phyloP scores from a whole-genome alignment of 64 coral and sea anemone species.

The Montipora cactus region DNA sequence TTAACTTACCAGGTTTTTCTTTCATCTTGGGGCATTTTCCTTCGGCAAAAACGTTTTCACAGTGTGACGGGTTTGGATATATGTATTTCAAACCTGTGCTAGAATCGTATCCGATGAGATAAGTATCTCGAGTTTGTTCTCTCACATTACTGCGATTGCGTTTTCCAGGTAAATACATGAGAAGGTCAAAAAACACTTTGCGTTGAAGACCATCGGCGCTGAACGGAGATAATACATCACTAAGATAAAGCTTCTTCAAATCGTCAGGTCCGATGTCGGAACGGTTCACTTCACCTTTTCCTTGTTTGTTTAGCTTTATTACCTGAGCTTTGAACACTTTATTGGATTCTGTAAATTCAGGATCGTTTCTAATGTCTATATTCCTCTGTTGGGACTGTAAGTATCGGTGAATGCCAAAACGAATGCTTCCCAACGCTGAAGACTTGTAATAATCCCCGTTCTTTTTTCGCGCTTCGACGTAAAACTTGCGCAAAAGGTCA shows the following conservation, averaged over 20 bases:
- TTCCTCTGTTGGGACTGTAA: conserved; percentile 83
- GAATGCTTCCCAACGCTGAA: conserved; percentile 77
- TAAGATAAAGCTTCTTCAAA: conserved; percentile 94
- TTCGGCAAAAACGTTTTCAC: conserved; percentile 48
- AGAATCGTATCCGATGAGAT: conserved; percentile 70
- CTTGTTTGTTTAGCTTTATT: conserved; percentile 78
- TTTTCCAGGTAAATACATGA: conserved; percentile 86
- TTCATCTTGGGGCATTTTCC: conserved; percentile 43
- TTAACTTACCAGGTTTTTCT: conserved; percentile 33
- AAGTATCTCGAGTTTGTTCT: conserved; percentile 82
- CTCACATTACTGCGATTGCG: conserved; percentile 85
- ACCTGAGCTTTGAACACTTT: conserved; percentile 93
- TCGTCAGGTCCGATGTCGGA: conserved; percentile 82
- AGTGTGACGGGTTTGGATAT: conserved; percentile 59
- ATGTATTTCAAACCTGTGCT: conserved; percentile 70
- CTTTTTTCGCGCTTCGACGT: conserved; percentile 91
- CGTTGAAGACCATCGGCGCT: conserved; percentile 80
- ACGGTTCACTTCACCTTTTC: conserved; percentile 80
- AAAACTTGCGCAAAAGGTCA: conserved; percentile 86
- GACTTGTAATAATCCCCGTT: conserved; percentile 96
- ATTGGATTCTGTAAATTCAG: conserved; percentile 92
- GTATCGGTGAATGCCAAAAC: conserved; percentile 89
- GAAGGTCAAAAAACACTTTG: conserved; percentile 87
- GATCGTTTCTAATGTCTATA: conserved; percentile 90
- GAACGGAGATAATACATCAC: conserved; percentile 75